These are phyloP conservation scores for Himalopsyche tibetana DNA, from an alignment of 2,888 invertebrate genomes.

Conservation along the genomic window DNA sequence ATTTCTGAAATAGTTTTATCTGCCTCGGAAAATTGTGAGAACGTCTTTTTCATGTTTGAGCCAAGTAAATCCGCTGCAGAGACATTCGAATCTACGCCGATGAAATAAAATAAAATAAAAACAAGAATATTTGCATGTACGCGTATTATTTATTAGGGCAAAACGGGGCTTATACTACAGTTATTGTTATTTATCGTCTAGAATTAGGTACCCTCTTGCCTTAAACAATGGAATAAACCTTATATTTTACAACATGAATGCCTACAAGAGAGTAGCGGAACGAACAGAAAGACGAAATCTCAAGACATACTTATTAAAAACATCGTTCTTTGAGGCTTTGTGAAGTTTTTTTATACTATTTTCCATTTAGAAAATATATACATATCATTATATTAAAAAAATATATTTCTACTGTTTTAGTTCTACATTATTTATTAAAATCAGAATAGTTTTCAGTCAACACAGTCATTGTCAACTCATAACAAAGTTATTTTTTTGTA, in stretches of 20 bases:
- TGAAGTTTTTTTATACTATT: no score
- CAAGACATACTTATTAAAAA: neutral
- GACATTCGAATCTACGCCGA: conserved; percentile 18
- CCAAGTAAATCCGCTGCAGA: conserved; percentile 7
- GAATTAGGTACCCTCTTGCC: conserved; percentile 24
- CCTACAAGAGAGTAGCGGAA: neutral
- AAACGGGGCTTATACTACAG: neutral
- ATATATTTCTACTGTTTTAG: no score
- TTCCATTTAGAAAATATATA: no score
- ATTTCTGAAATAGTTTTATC: conserved; percentile 31
- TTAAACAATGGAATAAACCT: conserved; percentile 29
- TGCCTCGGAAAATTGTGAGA: neutral
- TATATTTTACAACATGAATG: conserved; percentile 10
- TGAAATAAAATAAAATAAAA: conserved; percentile 13
- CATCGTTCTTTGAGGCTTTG: no score
- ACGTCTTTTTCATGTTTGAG: conserved; percentile 24
- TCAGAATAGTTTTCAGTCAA: no score
- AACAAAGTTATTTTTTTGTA: no score
- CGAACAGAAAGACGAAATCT: neutral
- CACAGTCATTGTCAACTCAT: no score
- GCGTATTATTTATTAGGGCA: conserved; percentile 24
- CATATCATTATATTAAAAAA: no score
- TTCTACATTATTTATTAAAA: no score
- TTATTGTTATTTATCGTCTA: conserved; percentile 23
- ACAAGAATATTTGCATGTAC: conserved; percentile 7